Base-by-base conservation (phyloP, 1,140 invertebrate genomes). In the Marisa cornuarietis region DNA sequence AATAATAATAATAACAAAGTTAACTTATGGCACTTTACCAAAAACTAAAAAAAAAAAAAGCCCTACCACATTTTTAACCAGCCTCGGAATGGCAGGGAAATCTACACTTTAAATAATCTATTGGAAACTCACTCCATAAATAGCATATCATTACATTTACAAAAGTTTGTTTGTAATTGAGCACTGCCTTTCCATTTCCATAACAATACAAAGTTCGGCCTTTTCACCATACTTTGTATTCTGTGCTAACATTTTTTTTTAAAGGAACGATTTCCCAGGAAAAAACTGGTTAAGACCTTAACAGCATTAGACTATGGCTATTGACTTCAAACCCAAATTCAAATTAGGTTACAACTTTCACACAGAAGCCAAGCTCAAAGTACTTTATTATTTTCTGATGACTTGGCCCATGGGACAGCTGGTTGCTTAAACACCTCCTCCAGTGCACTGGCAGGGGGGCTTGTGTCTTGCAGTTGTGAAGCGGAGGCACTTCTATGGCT, bases 401-500 rank as follows among this genome's bases (percentile, higher is more conserved):
- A 58, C 54, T 76, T 78, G 18, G 78, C 74, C 76, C 74, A 83
- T 22, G 81, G 83, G 61, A 81, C 69, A 9, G 79, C 31, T 68
- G 83, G 83, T 61, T 81, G 82, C 78, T 79, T 84, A 74, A 84
- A 84, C 31, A 78, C 73, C 10, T 81, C 81, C 54, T 74, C 75
- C 65, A 18, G 31, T 74, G 80, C 42, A 22, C 42, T 77, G 66
- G 66, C 20, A 18, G 76, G 71, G 14, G 66, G 69, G 20, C 77
- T 77, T 22, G 78, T 58, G 51, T 79, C 71, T 24, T 76, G 71
- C 62, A 69, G 31, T 63, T 82, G 54, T 16, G 58, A n/a, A 74
- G 58, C 66, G 80, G 79, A 26, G 80, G 83, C 26, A 24, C n/a
- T 76, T 71, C 69, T 71, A 42, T 52, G 75, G 68, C 24, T 78